Base-by-base conservation (phyloP, 2,797 vertebrate genomes). In the Channallabes apus region DNA sequence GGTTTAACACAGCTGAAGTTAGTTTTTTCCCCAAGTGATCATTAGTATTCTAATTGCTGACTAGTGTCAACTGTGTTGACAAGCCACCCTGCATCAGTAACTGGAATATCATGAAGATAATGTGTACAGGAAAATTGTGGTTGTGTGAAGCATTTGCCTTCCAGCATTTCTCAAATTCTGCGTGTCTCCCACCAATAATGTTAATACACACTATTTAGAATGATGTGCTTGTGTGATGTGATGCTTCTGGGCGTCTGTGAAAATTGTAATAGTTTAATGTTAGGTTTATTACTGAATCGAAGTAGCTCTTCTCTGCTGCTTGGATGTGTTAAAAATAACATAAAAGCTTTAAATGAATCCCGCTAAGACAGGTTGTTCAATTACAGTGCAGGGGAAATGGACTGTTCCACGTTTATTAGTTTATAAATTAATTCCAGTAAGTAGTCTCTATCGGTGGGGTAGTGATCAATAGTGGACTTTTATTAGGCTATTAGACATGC, bases 371-470 rank as follows among this genome's bases (percentile, higher is more conserved):
- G 32, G 22, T 17, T 8, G 29, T 69, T 82, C 80, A 82, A 59
- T 82, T 82, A 82, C 51, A 82, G 51, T 4, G 51, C 22, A 59
- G 38, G 80, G 80, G 59, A 80, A 82, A 69, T 82, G 80, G 65
- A 82, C 80, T 58, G 80, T 82, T 71, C 32, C 22, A 82, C 6
- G 4, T 71, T 71, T 82, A 82, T 71, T 82, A 59, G 65, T 82
- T 69, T 82, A 82, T 71, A 82, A 82, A 82, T 82, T 69, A 82
- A 82, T 67, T 80, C 79, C 79, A 67, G 79, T 58, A 82, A 82
- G 80, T 82, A 71, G 67, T 22, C 67, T 82, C 51, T 68, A 82
- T 82, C 14, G n/a, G 67, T 71, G 22, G 29, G 62, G 80, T 71
- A 82, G 51, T 58, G 80, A 82, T 82, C 80, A 58, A 69, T 82